Evolutionary conservation across 2,888 invertebrate genomes (phyloP), one percentile per base, ranked within the genome.

Genomic region (Psylliodes chrysocephalus): DNA sequence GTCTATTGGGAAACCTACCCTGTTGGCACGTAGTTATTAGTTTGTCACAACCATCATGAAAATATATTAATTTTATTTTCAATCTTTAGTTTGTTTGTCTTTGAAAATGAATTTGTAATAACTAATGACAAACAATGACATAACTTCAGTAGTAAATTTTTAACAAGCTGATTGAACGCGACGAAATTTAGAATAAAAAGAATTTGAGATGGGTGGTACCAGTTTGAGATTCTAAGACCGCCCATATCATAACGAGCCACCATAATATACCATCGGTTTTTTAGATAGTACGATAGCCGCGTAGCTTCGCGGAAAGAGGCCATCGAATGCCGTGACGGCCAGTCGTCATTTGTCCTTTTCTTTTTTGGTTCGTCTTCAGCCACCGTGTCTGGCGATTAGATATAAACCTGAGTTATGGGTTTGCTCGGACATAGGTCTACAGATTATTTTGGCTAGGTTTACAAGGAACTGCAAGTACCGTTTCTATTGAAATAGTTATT

Each of bases 401-500:
- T 30, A 30, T 30, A 3, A 30, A 30, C 30, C 30, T 30, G 30
- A 30, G 30, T 30, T 30, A 30, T 30, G 30, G 30, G 30, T 30
- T 30, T 30, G 8, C 30, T 30, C 10, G 30, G 30, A 30, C 30
- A 30, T 30, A 30, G 30, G 30, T 30, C 30, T 30, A 30, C 7
- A 30, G 30, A 14, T 30, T 15, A 28, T 38, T 35, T 35, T 7
- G 10, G 10, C 30, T 8, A 47, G 4, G 22, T 22, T 5, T 46
- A 22, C 10, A 47, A 5, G 15, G 15, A 6, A 47, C 18, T 51
- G 5, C 33, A 18, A 33, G 33, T 18, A 17, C 18, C 5, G n/a
- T 35, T 19, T 52, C 35, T 15, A 33, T 33, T 52, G 35, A 6
- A n/a, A n/a, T n/a, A n/a, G n/a, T n/a, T n/a, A n/a, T n/a, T n/a